Evolutionary conservation across 2,113 vertebrate species (phyloP), one percentile per base, ranked within the genome.

Genomic region (Clarias batrachus): DNA sequence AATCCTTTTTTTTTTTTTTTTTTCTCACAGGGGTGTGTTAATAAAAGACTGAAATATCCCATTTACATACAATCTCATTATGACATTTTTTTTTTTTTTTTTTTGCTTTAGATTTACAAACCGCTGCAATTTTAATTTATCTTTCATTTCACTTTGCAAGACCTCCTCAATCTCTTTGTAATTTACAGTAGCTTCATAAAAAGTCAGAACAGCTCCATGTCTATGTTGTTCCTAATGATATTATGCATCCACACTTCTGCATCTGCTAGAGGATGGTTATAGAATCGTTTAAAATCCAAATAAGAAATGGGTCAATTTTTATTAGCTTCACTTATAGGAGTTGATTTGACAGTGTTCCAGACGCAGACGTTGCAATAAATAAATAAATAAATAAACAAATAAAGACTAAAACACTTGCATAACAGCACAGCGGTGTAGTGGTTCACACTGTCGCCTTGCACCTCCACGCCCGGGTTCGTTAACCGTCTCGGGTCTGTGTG

Each of bases 201-300:
- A 57, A 81, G 57, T 65, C 73, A n/a, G 74, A 85, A 30, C 27
- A 73, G 66, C 52, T 59, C 19, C 65, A 14, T 78, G 71, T 59
- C 83, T 83, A 57, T n/a, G 23, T 57, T 77, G 30, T 85, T 56
- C 82, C 70, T 88, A 85, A 78, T 90, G 52, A 59, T 73, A 71
- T 71, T 59, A 56, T 11, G 73, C 30, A 33, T 57, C 82, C n/a
- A 30, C 25, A 33, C 33, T 19, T 37, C 73, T 57, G 74, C 60
- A 19, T 79, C 25, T 59, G 85, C 71, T 62, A 3, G 19, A 62
- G 56, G 68, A 60, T 21, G 48, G 70, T 85, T 56, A 68, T 60
- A 68, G 62, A n/a, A 56, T 30, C 83, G 52, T 37, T n/a, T 48
- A 56, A 48, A 83, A 83, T 57, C 56, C 23, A 74, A 76, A 56